Conservation (phyloP, 2,797 vertebrate species). For the Ctenopoma kingsleyae region DNA sequence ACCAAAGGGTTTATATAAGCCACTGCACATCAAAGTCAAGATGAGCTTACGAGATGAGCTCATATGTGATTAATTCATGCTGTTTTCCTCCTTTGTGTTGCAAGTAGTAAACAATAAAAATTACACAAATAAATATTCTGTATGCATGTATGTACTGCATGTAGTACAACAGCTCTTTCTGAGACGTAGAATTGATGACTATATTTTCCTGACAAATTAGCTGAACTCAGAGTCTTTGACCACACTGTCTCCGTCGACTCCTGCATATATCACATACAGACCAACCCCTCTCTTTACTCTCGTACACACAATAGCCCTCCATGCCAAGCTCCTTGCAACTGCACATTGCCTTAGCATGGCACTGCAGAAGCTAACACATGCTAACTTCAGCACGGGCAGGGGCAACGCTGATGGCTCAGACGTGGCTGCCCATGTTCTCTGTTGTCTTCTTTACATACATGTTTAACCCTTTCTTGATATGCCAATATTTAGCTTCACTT, state of each 20-base stretch:
- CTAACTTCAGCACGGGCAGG: constrained; percentile 38
- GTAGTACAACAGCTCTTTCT: constrained; percentile 18
- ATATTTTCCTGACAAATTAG: constrained; percentile 42
- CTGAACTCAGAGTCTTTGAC: constrained; percentile 43
- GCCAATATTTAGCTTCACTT: constrained; percentile 13
- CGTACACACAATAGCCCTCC: constrained; percentile 8
- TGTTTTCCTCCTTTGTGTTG: background rate
- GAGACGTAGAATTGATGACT: constrained; percentile 9
- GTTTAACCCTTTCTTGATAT: constrained; percentile 39
- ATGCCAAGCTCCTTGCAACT: constrained; percentile 29
- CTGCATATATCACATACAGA: constrained; percentile 42
- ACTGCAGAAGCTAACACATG: constrained; percentile 48
- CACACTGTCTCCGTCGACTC: constrained; percentile 43
- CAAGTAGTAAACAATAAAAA: constrained; percentile 3
- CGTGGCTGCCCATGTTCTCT: constrained; percentile 64
- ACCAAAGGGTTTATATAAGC: constrained; percentile 13
- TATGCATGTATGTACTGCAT: constrained; percentile 18
- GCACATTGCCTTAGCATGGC: constrained; percentile 39
- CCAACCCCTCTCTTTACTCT: constrained; percentile 16
- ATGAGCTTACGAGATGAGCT: constrained; percentile 12
- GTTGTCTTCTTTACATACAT: constrained; percentile 34
- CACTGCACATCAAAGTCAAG: constrained; percentile 1
- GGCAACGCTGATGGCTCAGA: constrained; percentile 49
- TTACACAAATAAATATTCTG: constrained; percentile 18
- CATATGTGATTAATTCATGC: constrained; percentile 16